These are phyloP conservation scores for Octonoba sinensis DNA, from an alignment of 2,888 invertebrate genomes.

Conservation along the genomic window DNA sequence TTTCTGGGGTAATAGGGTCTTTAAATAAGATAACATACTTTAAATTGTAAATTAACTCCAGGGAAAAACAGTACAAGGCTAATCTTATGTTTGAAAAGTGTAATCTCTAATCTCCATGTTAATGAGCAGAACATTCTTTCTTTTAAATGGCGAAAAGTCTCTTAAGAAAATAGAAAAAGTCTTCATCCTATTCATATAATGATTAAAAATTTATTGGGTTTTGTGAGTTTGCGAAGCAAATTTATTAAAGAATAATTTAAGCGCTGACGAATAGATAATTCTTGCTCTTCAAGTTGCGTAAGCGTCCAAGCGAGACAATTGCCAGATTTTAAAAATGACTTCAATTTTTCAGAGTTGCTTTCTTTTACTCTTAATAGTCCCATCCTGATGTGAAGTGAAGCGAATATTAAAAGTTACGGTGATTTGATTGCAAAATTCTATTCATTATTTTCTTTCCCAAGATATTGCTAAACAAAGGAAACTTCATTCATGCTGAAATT, in stretches of 20 bases:
- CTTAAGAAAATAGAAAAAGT: conserved; percentile 12
- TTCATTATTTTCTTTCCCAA: too few species aligned
- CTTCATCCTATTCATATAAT: conserved; percentile 5
- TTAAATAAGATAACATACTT: conserved; percentile 51
- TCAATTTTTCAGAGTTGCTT: too few species aligned
- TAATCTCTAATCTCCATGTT: conserved; percentile 42
- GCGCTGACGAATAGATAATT: conserved; percentile 41
- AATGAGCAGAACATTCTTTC: conserved; percentile 45
- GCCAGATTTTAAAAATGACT: too few species aligned
- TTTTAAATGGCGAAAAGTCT: background rate
- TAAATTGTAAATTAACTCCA: conserved; percentile 54
- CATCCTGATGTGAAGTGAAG: too few species aligned
- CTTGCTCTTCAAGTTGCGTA: background rate
- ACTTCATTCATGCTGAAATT: too few species aligned
- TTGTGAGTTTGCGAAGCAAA: conserved; percentile 19
- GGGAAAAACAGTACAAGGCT: conserved; percentile 7
- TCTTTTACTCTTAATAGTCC: too few species aligned
- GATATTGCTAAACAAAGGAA: too few species aligned
- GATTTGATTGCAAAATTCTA: too few species aligned
- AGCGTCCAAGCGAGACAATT: too few species aligned
- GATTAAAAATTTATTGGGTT: conserved; percentile 46
- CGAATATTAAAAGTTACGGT: too few species aligned
- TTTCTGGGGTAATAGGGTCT: background rate
- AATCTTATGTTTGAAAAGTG: conserved; percentile 20
- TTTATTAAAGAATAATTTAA: conserved; percentile 19